phyloP scores from a whole-genome alignment of 64 coral and sea anemone genomes.

The Astreopora myriophthalma region DNA sequence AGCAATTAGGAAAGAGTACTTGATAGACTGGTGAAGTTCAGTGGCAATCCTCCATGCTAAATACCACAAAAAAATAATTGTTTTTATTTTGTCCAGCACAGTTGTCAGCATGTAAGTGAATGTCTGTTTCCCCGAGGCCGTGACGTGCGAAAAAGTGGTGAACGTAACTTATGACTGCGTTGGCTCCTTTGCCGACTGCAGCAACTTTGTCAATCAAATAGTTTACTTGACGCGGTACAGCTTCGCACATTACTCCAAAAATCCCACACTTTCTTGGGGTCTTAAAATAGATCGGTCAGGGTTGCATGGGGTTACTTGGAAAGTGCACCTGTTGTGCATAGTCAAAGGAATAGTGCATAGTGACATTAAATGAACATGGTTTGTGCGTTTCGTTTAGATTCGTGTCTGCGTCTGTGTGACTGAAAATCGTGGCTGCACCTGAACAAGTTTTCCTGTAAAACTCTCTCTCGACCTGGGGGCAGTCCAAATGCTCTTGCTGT shows the following conservation, averaged over 20 bases:
- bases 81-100: slow-evolving; percentile 17
- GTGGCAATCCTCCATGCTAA: slow-evolving; percentile 21
- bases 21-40: slow-evolving; percentile 27
- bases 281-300: neutral
- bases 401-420: neutral
- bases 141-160: slow-evolving; percentile 20
- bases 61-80: slow-evolving; percentile 60
- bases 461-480: neutral
- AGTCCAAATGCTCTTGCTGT: no score
- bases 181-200: neutral
- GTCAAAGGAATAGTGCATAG: neutral
- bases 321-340: neutral
- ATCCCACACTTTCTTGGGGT: slow-evolving; percentile 14
- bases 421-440: neutral
- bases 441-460: slow-evolving; percentile 4
- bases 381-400: neutral
- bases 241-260: slow-evolving; percentile 28
- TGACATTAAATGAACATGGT: slow-evolving; percentile 7
- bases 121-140: slow-evolving; percentile 9
- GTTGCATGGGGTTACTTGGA: neutral
- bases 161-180: neutral
- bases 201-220: slow-evolving; percentile 17
- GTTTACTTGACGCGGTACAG: slow-evolving; percentile 16
- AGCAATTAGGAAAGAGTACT: slow-evolving; percentile 58
- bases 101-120: slow-evolving; percentile 37